Percentiles rank a stretch among this genome's conserved stretches.
Evolutionary conservation across 2,113 vertebrate genomes (phyloP).

Genomic region (Hippocampus abdominalis): DNA sequence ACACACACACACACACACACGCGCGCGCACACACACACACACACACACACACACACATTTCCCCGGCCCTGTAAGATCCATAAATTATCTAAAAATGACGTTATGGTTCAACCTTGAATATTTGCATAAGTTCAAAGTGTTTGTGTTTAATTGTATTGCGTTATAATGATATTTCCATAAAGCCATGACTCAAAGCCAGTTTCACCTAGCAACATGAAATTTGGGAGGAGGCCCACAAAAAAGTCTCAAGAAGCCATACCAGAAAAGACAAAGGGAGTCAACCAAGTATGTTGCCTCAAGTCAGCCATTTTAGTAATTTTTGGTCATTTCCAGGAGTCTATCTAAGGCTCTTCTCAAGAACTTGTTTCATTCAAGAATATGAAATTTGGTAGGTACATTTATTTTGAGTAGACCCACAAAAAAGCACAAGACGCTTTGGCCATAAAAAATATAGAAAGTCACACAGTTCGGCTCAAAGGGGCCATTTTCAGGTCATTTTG

Average conservation of each 20-base stretch:
- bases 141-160: background rate
- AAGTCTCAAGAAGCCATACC: background rate
- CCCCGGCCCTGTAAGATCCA: background rate
- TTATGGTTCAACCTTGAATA: background rate
- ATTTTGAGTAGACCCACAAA: background rate
- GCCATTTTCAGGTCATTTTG: background rate
- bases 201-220: background rate
- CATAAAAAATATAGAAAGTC: background rate
- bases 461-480: background rate
- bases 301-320: background rate
- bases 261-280: background rate
- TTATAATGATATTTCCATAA: background rate
- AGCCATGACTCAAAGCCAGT: background rate
- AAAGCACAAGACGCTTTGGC: background rate
- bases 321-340: too few relatives aligned
- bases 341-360: too few relatives aligned
- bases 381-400: too few relatives aligned
- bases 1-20: slow-evolving; percentile 23
- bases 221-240: background rate
- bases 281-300: background rate
- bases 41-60: slow-evolving; percentile 8
- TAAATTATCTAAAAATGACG: background rate
- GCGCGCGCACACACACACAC: background rate
- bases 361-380: too few relatives aligned
- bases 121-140: background rate